Conservation (phyloP, 2,113 vertebrate genomes). For the Corythaeola cristata region DNA sequence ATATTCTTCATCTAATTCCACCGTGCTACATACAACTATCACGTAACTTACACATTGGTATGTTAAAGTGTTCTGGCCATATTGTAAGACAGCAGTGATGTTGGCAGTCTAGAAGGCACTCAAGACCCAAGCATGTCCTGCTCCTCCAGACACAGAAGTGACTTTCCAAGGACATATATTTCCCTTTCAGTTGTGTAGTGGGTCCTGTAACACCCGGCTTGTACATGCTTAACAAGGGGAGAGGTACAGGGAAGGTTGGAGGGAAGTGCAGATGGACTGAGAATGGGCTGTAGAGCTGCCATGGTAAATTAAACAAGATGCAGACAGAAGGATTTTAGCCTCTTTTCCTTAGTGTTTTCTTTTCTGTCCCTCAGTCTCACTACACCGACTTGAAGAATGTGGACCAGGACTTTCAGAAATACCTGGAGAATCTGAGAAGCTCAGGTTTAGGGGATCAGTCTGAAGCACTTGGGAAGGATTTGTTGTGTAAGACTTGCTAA, state of each 20-base stretch:
- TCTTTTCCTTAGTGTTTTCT: background rate
- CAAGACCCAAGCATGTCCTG: background rate
- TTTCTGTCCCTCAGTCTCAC: background rate
- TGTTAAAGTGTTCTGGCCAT: background rate
- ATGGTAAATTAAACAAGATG: background rate
- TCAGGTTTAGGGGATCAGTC: background rate
- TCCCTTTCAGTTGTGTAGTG: background rate
- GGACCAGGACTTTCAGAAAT: background rate
- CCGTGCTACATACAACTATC: background rate
- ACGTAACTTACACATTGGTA: background rate
- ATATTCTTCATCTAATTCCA: background rate
- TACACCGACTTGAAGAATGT: background rate
- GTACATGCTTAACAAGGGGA: rapidly evolving
- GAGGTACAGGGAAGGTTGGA: background rate
- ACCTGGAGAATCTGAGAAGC: background rate
- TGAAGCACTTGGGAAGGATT: background rate
- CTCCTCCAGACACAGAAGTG: background rate
- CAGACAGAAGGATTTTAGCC: background rate
- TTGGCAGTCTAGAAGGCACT: background rate
- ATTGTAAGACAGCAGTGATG: background rate
- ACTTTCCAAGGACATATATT: background rate
- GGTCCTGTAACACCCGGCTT: background rate
- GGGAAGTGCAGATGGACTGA: background rate
- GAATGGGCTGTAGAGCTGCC: background rate
- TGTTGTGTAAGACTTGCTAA: background rate